Evolutionary conservation across 1,140 invertebrate genomes (phyloP).

Genomic region (Hermatobates lingyangjiaoensis): DNA sequence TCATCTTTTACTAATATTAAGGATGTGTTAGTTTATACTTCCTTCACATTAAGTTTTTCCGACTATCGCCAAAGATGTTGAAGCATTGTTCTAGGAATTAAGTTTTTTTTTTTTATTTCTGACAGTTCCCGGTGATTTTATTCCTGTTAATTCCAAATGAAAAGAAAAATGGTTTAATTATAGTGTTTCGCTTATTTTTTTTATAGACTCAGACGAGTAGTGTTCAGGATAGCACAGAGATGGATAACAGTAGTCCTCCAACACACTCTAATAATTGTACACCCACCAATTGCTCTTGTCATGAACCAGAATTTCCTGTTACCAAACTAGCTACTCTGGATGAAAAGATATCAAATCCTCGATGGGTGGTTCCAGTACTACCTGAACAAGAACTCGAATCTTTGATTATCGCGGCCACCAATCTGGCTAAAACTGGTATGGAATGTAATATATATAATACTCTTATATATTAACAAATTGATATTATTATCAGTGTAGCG

Average conservation of each 20-base stretch:
- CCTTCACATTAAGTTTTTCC: too few species aligned
- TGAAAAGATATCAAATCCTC: constrained; percentile 83
- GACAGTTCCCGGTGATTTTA: not conserved
- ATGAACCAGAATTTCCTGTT: constrained; percentile 48
- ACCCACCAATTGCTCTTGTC: constrained; percentile 10
- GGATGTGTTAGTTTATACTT: too few species aligned
- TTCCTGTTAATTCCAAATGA: not conserved
- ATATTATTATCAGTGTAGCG: too few species aligned
- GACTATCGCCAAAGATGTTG: too few species aligned
- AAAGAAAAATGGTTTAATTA: not conserved
- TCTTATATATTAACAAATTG: not conserved
- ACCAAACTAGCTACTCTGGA: constrained; percentile 70
- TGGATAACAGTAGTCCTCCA: not conserved
- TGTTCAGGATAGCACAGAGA: constrained; percentile 1
- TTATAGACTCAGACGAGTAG: constrained; percentile 6
- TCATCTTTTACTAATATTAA: too few species aligned
- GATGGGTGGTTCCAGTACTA: constrained; percentile 93
- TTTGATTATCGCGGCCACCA: constrained; percentile 72
- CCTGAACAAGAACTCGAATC: constrained; percentile 90
- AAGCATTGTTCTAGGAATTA: too few species aligned
- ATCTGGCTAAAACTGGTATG: constrained; percentile 57
- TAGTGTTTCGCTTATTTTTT: not conserved
- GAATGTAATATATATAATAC: not conserved
- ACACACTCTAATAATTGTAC: constrained; percentile 1
- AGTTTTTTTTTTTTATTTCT: not conserved